A percentile compares a stretch with the other conserved stretches of the same genome.
These are phyloP conservation scores for Lytechinus pictus DNA, from an alignment of 35 echinoderm and acorn worm genomes.

Conservation along the genomic window DNA sequence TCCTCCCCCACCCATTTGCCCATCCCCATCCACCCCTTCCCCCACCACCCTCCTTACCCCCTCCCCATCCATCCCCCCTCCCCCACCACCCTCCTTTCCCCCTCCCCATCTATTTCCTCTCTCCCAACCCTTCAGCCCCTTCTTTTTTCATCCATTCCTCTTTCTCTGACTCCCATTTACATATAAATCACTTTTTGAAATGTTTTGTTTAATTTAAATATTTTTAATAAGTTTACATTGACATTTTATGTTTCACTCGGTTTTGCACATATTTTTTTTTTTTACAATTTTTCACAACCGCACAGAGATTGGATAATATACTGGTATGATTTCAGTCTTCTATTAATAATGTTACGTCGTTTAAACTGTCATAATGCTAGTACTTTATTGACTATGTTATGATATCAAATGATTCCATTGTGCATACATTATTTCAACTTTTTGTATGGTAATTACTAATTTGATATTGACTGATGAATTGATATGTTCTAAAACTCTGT, in stretches of 20 bases:
- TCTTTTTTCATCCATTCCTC: neutral
- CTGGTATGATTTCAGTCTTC: conserved; percentile 2
- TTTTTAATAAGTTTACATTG: neutral
- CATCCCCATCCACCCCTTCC: too few relatives aligned
- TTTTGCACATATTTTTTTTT: neutral
- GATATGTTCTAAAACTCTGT: neutral
- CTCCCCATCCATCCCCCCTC: neutral
- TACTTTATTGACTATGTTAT: too few relatives aligned
- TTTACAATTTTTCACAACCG: neutral
- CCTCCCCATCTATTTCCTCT: neutral
- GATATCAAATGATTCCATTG: too few relatives aligned
- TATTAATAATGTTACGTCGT: neutral
- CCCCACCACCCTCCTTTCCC: neutral
- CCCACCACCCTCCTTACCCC: too few relatives aligned
- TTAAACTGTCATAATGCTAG: neutral
- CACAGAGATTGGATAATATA: conserved; percentile 24
- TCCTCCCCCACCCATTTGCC: neutral
- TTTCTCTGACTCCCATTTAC: neutral
- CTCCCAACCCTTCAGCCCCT: neutral
- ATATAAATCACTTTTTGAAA: neutral
- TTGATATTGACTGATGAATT: neutral
- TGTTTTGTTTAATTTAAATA: neutral
- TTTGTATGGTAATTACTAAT: neutral
- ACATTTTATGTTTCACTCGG: neutral
- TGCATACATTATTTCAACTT: neutral